Evolutionary conservation across 1,140 invertebrate species (phyloP), one percentile per base, ranked within the genome.

Genomic region (Cylas formicarius): DNA sequence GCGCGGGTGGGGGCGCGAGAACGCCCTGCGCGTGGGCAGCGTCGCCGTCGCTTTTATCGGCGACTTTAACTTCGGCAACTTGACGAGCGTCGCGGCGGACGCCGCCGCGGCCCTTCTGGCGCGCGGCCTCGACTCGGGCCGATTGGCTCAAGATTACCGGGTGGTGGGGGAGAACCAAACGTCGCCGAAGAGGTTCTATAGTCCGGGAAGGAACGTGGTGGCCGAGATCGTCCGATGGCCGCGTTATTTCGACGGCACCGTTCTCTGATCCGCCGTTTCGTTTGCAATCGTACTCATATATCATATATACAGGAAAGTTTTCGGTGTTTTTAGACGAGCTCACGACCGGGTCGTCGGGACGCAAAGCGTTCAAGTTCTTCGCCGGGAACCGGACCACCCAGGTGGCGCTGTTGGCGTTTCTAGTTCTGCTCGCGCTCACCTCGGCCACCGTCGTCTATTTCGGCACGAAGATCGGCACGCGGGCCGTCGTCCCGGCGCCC

Each of bases 1-100:
- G 0, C 62, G 78, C 11, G 80, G 77, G 1, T 83, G 77, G 78
- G 66, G 70, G 38, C 50, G 54, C 1, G 60, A 70, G 16, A 77
- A 77, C 26, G 67, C 70, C 18, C 73, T 77, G 56, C 67, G 69
- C 2, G 56, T 62, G 18, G 55, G 67, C 4, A 64, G 66, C 4
- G 53, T 78, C 24, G 62, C 62, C 1, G 55, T 74, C 29, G 61
- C 60, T 27, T 72, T 72, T 44, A 66, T 72, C 43, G 72, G 71
- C 10, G 67, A 70, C 53, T 73, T 61, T 38, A 53, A 55, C 31
- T 17, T 33, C 14, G 14, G 63, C 22, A 40, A 43, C 34, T 59
- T 68, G 24, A 52, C 46, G 0, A n/a, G 40, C 7, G 58, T 55
- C 19, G 66, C 68, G 47, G 45, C 68, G 14, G 50, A 35, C 4